Conservation (phyloP, 2,888 invertebrate species). For the Protophormia terraenovae region DNA sequence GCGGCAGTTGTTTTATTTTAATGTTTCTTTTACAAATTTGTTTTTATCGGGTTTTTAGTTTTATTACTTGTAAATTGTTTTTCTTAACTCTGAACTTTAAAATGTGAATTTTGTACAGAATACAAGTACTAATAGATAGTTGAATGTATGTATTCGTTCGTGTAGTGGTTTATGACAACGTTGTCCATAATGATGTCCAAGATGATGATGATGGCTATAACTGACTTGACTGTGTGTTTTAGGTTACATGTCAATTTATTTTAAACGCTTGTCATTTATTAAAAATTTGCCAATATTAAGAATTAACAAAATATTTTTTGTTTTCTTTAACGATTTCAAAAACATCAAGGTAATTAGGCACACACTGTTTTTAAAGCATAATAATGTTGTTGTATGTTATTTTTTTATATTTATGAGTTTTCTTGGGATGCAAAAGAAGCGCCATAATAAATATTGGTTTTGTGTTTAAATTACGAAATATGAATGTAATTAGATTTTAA, state of each 20-base stretch:
- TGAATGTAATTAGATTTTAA: not conserved
- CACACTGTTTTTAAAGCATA: not conserved
- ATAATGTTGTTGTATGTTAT: not conserved
- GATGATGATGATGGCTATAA: slow-evolving; percentile 11
- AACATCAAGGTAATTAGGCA: slow-evolving; percentile 27
- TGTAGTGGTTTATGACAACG: slow-evolving; percentile 34
- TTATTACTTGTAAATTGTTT: slow-evolving; percentile 46
- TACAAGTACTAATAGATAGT: too few relatives aligned
- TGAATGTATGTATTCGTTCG: not conserved
- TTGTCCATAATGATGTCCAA: slow-evolving; percentile 34
- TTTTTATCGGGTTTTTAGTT: not conserved
- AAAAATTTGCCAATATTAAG: slow-evolving; percentile 51
- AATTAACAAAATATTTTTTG: slow-evolving; percentile 36
- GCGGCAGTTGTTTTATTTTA: slow-evolving; percentile 11
- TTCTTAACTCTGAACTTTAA: slow-evolving; percentile 59
- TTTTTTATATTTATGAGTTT: not conserved
- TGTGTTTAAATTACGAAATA: not conserved
- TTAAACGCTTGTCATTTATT: slow-evolving; percentile 46
- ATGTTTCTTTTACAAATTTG: not conserved
- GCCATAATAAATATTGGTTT: not conserved
- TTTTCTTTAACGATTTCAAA: slow-evolving; percentile 4
- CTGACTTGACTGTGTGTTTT: slow-evolving; percentile 43
- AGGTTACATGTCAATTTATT: slow-evolving; percentile 54
- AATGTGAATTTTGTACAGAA: slow-evolving; percentile 22
- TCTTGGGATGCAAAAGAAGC: not conserved